A percentile compares a stretch with the other conserved stretches of the same genome.
Evolutionary conservation across 2,888 invertebrate genomes (phyloP).

Genomic region (Melipona bicolor): DNA sequence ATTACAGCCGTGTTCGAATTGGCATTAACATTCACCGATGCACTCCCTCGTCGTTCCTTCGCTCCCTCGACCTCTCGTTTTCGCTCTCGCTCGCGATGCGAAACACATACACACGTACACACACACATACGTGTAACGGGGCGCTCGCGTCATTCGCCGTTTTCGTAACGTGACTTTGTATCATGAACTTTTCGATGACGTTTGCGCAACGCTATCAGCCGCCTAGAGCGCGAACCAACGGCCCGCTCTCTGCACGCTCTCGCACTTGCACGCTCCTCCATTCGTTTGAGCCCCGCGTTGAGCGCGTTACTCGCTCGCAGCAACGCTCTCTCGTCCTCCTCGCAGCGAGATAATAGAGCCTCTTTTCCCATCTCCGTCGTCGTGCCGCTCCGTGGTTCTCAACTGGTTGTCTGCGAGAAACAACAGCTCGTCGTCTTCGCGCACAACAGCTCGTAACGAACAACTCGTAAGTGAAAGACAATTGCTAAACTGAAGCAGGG

Average conservation of each 20-base stretch:
- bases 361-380: constrained; percentile 4
- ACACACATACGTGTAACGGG: constrained; percentile 26
- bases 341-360: constrained; percentile 43
- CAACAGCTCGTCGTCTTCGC: no score
- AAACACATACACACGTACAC: background rate
- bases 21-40: constrained; percentile 74
- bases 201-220: constrained; percentile 78
- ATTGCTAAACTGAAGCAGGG: no score
- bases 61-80: constrained; percentile 30
- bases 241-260: constrained; percentile 9
- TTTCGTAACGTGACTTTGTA: constrained; percentile 82
- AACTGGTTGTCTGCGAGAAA: no score
- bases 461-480: no score
- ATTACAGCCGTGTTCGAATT: constrained; percentile 68
- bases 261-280: constrained; percentile 41
- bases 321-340: constrained; percentile 2
- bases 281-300: constrained; percentile 18
- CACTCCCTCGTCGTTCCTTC: constrained; percentile 46
- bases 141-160: constrained; percentile 68
- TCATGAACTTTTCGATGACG: constrained; percentile 83
- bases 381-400: background rate
- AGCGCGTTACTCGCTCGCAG: no score
- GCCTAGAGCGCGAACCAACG: constrained; percentile 53
- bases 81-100: constrained; percentile 60
- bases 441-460: no score